Conservation (phyloP, 2,113 vertebrate species). For the Neolamprologus modestus region DNA sequence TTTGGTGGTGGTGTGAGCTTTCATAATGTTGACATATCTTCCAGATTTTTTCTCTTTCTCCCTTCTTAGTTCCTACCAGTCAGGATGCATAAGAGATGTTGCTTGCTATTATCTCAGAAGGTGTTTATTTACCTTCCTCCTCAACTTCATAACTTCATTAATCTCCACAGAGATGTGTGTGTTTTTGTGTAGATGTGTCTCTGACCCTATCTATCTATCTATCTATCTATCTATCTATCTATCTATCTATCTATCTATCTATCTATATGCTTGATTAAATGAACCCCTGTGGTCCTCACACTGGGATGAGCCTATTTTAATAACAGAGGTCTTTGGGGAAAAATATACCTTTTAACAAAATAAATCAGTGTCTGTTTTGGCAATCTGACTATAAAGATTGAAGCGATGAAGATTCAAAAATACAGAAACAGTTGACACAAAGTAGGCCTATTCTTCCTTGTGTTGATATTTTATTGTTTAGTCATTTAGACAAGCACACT, state of each 20-base stretch:
- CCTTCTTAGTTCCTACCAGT: not conserved
- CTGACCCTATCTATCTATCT: not conserved
- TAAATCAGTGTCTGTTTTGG: not conserved
- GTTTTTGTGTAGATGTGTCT: not conserved
- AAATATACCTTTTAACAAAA: not conserved
- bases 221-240: too few relatives aligned
- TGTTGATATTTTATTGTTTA: not conserved
- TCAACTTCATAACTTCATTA: not conserved
- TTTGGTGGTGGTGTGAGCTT: not conserved
- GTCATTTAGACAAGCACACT: not conserved
- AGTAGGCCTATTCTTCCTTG: not conserved
- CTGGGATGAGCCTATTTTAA: constrained; percentile 19
- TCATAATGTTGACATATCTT: not conserved
- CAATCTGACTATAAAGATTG: not conserved
- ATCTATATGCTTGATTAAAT: not conserved
- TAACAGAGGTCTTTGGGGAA: not conserved
- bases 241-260: too few relatives aligned
- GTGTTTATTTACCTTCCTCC: not conserved
- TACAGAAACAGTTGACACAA: not conserved
- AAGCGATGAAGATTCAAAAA: not conserved
- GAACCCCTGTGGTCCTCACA: constrained; percentile 1
- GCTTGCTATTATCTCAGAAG: not conserved
- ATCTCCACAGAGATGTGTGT: not conserved
- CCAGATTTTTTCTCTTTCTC: not conserved
- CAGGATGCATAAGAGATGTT: not conserved